These are phyloP conservation scores for Platygyra sinensis DNA, from an alignment of 64 coral and sea anemone genomes.

Conservation along the genomic window DNA sequence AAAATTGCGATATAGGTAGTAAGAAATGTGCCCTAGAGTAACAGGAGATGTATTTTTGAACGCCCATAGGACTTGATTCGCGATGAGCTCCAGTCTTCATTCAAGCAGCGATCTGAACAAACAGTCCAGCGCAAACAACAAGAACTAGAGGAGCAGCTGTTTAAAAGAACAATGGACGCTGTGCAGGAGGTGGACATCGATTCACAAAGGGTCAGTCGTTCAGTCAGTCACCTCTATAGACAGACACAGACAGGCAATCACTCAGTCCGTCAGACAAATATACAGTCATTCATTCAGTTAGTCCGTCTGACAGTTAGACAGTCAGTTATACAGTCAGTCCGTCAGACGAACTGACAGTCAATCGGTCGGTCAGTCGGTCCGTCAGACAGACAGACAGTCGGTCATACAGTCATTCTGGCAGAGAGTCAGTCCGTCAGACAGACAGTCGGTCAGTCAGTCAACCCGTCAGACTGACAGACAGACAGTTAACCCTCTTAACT, in stretches of 20 bases:
- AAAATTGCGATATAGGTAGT: no score
- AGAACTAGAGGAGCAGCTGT: slow-evolving; percentile 88
- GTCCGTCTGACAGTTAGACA: not conserved
- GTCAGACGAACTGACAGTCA: no score
- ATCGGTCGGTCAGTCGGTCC: no score
- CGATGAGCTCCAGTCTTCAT: slow-evolving; percentile 78
- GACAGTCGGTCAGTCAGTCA: no score
- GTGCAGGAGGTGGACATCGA: slow-evolving; percentile 81
- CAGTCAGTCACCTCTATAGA: not conserved
- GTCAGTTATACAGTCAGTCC: not conserved
- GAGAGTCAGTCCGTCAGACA: no score
- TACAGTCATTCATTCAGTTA: not conserved
- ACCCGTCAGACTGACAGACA: no score
- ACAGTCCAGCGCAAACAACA: slow-evolving; percentile 82
- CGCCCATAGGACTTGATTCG: slow-evolving; percentile 78
- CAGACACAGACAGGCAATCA: not conserved
- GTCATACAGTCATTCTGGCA: no score
- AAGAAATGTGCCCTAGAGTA: no score
- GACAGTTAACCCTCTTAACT: no score
- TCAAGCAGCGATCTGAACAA: slow-evolving; percentile 78
- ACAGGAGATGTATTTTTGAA: not conserved
- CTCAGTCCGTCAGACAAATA: not conserved
- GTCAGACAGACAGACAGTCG: no score
- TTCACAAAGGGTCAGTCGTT: slow-evolving; percentile 69
- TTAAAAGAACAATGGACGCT: slow-evolving; percentile 68